Base-by-base conservation (phyloP, 2,113 vertebrate genomes). In the Nycticebus coucang region DNA sequence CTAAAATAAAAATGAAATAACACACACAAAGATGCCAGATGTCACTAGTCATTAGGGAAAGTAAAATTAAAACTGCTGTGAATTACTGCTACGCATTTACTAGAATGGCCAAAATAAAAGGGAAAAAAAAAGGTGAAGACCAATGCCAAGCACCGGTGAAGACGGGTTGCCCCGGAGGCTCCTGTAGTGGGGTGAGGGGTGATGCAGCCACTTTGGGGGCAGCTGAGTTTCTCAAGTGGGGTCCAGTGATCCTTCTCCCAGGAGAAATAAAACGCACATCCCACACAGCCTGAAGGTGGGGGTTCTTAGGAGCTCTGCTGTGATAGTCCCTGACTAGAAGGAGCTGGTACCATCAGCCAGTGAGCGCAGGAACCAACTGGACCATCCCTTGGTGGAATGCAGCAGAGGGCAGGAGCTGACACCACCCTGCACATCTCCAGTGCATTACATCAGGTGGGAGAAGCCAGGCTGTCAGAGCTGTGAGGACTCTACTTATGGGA, bases 51-150 rank as follows among this genome's bases (percentile, higher is more conserved):
- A 24, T 9, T 11, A 2, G 35, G 64, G 14, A 77, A 50, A 57
- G 6, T 41, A 1, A 50, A 28, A 59, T 4, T 17, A 1, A 53
- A 28, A 22, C 4, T 17, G 0, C 1, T 0, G 4, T 3, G 30
- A 57, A 17, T 4, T 6, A 4, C 41, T 41, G 5, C 9, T 21
- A 10, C 57, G 5, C 26, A 1, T 21, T 24, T 10, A 55, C 69
- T 15, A n/a, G 59, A 22, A 64, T 21, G 59, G 24, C 59, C 37
- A 2, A 50, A 7, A 0, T 28, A 35, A 26, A n/a, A 60, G n/a
- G 13, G 17, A 7, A 28, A 30, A 41, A 2, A 12, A 35, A 28
- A 37, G n/a, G 13, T 24, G 13, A 71, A 11, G 50, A 24, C 7
- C 7, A 6, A 8, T 5, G 7, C 14, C 41, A 19, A 7, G 4